A percentile compares a stretch with the other conserved stretches of the same genome.
Evolutionary conservation across 2,888 invertebrate genomes (phyloP).

Genomic region (Amphipoea oculea): DNA sequence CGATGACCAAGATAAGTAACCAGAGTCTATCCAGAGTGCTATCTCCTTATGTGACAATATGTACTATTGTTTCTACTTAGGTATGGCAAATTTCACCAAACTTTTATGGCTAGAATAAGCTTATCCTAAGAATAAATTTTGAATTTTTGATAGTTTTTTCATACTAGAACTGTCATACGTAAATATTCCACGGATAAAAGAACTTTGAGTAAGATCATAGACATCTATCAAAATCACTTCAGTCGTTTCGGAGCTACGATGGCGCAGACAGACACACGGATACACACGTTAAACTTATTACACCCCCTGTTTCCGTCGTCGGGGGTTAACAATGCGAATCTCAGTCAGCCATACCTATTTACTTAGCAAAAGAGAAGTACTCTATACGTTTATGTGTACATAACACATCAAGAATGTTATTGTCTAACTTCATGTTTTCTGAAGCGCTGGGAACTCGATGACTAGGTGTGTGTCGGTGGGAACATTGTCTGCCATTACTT

Average conservation of each 20-base stretch:
- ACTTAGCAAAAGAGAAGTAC: neutral
- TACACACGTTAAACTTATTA: no score
- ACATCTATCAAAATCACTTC: neutral
- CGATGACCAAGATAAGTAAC: no score
- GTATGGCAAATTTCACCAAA: no score
- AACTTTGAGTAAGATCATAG: neutral
- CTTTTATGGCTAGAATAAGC: neutral
- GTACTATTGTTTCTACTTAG: neutral
- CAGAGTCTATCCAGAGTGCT: no score
- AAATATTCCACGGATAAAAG: no score
- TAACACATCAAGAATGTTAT: slow-evolving; percentile 12
- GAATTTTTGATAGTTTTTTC: no score
- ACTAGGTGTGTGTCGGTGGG: slow-evolving; percentile 8
- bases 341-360: neutral
- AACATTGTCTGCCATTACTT: slow-evolving; percentile 15
- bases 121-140: no score
- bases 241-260: no score
- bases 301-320: no score
- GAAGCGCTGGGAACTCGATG: slow-evolving; percentile 20
- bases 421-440: slow-evolving; percentile 14
- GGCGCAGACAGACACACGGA: no score
- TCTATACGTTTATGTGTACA: neutral
- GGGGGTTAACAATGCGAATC: neutral
- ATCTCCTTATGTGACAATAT: neutral
- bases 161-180: no score